A percentile compares a stretch with the other conserved stretches of the same genome.
phyloP scores from a whole-genome alignment of 2,888 invertebrate genomes.

The Lepidonotus clava region DNA sequence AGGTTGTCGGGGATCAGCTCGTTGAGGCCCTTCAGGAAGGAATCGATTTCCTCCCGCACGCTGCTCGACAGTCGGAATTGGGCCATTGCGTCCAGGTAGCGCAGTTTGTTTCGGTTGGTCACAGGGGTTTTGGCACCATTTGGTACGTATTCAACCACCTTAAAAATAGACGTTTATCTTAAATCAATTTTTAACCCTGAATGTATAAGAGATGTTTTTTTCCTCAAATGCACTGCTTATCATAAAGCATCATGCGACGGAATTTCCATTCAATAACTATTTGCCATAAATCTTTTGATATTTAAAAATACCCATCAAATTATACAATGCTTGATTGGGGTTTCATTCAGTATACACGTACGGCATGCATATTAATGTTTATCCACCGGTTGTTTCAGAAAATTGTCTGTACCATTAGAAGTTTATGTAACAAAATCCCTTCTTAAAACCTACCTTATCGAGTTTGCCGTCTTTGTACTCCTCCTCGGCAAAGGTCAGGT shows the following conservation, averaged over 20 bases:
- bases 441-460: conserved; percentile 53
- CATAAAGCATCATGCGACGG: too few relatives aligned
- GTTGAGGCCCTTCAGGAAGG: conserved; percentile 93
- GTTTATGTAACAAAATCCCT: neutral
- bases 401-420: neutral
- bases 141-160: conserved; percentile 89
- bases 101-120: conserved; percentile 87
- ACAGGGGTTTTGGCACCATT: conserved; percentile 89
- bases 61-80: conserved; percentile 92
- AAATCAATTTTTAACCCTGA: conserved; percentile 57
- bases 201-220: too few relatives aligned
- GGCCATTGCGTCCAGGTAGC: conserved; percentile 91
- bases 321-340: too few relatives aligned
- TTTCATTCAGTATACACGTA: neutral
- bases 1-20: conserved; percentile 95
- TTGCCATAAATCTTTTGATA: too few relatives aligned
- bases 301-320: too few relatives aligned
- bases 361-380: neutral
- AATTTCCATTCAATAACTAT: too few relatives aligned
- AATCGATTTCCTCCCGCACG: conserved; percentile 91
- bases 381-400: neutral
- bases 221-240: too few relatives aligned
- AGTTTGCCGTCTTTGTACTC: conserved; percentile 79
- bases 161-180: conserved; percentile 55
- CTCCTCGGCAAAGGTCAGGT: conserved; percentile 93